phyloP scores from a whole-genome alignment of 2,797 vertebrate genomes.

The Oreortyx pictus region DNA sequence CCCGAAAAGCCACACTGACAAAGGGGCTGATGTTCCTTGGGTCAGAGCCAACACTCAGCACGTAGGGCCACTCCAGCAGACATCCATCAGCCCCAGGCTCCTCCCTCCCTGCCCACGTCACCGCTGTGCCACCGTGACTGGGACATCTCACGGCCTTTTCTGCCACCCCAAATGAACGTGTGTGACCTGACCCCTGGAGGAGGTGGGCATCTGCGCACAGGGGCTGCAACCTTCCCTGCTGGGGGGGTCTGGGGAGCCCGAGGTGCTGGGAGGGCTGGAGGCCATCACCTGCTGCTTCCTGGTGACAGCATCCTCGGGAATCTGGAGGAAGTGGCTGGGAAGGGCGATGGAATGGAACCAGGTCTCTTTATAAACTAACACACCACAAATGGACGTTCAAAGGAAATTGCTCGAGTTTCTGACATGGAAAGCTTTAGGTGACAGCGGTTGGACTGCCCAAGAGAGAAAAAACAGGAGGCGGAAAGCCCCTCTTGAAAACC shows the following conservation, averaged over 20 bases:
- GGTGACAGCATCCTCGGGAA: background rate
- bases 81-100: conserved; percentile 22
- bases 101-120: background rate
- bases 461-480: conserved; percentile 29
- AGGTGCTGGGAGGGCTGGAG: background rate
- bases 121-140: background rate
- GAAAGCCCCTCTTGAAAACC: background rate
- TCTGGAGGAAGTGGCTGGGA: conserved; percentile 55
- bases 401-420: conserved; percentile 59
- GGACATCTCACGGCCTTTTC: background rate
- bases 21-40: conserved; percentile 11
- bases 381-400: background rate
- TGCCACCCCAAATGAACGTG: background rate
- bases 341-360: conserved; percentile 27
- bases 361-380: conserved; percentile 29
- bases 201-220: background rate
- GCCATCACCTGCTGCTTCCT: conserved; percentile 44
- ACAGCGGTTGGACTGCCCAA: background rate
- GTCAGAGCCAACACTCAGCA: background rate
- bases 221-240: background rate
- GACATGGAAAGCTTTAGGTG: background rate
- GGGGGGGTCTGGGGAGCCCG: background rate
- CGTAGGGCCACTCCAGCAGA: conserved; percentile 26
- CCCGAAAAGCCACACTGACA: background rate
- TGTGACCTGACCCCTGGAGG: rapidly evolving